Conservation (phyloP, 2,888 invertebrate species). For the Pyrochroa serraticornis region DNA sequence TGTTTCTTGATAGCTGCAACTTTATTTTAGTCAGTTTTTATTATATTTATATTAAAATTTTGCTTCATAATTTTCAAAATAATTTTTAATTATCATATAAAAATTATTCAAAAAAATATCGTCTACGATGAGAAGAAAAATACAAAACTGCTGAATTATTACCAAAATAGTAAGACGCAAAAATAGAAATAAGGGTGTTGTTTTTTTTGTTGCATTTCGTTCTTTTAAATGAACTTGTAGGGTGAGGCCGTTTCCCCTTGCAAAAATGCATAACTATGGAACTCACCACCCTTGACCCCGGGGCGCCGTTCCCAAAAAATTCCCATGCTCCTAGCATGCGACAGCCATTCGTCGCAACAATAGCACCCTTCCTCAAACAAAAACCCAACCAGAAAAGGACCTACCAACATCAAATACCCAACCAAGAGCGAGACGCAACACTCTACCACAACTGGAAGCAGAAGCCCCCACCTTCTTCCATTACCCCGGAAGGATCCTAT, state of each 20-base stretch:
- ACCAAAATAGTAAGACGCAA: too few species aligned
- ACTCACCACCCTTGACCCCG: constrained; percentile 56
- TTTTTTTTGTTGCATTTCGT: too few species aligned
- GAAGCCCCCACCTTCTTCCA: constrained; percentile 14
- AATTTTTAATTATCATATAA: too few species aligned
- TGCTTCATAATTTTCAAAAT: too few species aligned
- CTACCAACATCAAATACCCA: constrained; percentile 11
- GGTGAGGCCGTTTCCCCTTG: not conserved
- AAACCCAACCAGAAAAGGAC: constrained; percentile 36
- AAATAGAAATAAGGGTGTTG: too few species aligned
- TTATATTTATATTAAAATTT: too few species aligned
- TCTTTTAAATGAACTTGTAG: too few species aligned
- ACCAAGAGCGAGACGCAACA: constrained; percentile 13
- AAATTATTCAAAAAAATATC: too few species aligned
- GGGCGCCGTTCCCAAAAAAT: constrained; percentile 60
- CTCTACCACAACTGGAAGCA: constrained; percentile 4
- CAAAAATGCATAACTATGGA: not conserved
- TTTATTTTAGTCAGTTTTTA: too few species aligned
- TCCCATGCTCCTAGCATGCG: constrained; percentile 58
- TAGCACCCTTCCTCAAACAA: constrained; percentile 47
- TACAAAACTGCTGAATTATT: too few species aligned
- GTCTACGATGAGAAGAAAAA: too few species aligned
- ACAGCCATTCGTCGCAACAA: constrained; percentile 62
- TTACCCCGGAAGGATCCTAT: constrained; percentile 26
- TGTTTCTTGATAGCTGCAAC: too few species aligned